phyloP scores from a whole-genome alignment of 2,888 invertebrate species.

The Tipula vernalis region DNA sequence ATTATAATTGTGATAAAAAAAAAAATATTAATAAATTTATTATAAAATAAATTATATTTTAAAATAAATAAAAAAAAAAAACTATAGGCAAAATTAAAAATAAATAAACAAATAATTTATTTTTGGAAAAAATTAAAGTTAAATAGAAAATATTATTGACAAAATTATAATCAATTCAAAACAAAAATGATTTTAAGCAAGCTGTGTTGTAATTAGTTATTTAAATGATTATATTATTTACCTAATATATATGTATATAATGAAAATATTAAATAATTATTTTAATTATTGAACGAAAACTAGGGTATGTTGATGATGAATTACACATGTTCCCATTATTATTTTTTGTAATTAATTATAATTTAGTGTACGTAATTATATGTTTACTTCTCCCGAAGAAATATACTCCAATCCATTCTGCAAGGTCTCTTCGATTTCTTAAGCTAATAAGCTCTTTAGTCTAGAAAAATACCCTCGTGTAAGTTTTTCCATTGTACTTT shows the following conservation, averaged over 20 bases:
- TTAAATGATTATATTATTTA: neutral
- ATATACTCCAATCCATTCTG: no score
- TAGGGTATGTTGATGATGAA: neutral
- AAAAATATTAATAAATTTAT: neutral
- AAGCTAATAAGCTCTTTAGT: no score
- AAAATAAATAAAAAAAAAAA: neutral
- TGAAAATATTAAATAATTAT: conserved; percentile 4
- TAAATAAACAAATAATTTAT: neutral
- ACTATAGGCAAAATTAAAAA: neutral
- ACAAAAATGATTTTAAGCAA: neutral
- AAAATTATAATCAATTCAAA: neutral
- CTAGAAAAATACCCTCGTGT: neutral
- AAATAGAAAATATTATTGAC: neutral
- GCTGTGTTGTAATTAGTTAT: neutral
- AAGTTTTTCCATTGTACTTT: neutral
- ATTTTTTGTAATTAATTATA: neutral
- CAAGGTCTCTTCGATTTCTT: no score
- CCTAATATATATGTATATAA: neutral
- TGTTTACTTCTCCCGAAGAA: no score
- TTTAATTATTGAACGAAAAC: neutral
- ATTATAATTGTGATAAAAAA: neutral
- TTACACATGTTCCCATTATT: neutral
- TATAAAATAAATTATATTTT: neutral
- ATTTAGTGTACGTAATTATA: neutral
- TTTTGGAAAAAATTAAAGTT: neutral